These are phyloP conservation scores for Rhabdornis inornatus DNA, from an alignment of 2,113 vertebrate species.

Conservation along the genomic window DNA sequence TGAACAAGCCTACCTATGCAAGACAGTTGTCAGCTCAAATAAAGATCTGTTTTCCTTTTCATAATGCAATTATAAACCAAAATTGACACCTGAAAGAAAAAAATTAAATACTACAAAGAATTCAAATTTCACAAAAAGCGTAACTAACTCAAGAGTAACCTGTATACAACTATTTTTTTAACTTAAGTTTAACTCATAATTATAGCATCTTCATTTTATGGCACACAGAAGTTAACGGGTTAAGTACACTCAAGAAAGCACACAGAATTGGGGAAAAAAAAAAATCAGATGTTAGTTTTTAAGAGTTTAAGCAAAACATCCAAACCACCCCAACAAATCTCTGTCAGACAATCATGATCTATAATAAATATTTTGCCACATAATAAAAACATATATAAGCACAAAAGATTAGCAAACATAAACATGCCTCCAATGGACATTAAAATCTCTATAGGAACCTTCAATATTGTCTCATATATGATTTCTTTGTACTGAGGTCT, in stretches of 20 bases:
- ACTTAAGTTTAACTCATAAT: neutral
- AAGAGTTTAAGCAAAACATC: neutral
- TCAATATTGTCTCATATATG: neutral
- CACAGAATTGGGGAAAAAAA: neutral
- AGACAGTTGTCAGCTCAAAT: conserved; percentile 45
- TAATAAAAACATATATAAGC: neutral
- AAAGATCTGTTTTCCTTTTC: conserved; percentile 30
- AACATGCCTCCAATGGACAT: neutral
- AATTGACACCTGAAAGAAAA: conserved; percentile 40
- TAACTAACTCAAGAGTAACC: neutral
- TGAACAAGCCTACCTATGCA: conserved; percentile 15
- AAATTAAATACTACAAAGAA: conserved; percentile 1
- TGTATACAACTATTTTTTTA: neutral
- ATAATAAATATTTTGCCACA: neutral
- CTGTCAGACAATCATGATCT: neutral
- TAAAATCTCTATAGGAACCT: neutral
- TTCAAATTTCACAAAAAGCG: neutral
- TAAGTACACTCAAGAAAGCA: neutral
- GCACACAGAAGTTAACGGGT: neutral
- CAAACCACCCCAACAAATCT: neutral
- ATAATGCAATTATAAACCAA: conserved; percentile 55
- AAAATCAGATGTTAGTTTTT: neutral
- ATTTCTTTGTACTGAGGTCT: neutral
- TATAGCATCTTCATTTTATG: neutral
- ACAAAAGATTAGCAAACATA: neutral